Evolutionary conservation across 2,797 vertebrate genomes (phyloP), one percentile per base, ranked within the genome.

Genomic region (Chelonia mydas): DNA sequence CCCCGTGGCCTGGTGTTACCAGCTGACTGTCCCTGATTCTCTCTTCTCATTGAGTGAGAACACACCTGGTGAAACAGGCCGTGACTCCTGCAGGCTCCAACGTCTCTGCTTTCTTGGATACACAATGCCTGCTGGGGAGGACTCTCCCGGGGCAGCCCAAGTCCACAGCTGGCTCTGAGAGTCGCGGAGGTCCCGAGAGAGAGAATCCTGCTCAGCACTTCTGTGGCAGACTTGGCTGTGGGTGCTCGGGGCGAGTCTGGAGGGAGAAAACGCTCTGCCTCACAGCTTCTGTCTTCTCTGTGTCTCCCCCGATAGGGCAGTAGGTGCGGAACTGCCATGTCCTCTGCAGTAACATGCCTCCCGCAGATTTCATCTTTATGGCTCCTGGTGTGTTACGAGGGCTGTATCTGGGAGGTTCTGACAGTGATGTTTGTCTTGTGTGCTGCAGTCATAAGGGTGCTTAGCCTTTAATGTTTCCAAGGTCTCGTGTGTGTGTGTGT

Each of bases 21-120:
- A 82, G 82, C 89, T 77, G 86, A 96, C 25, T 91, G 85, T 90
- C 91, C 92, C 81, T 89, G 89, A 90, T 94, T 95, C 92, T 96
- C 91, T 93, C 93, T 94, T 92, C 95, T 95, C 92, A 51, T 81
- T 84, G 90, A 81, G 90, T 86, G 84, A 90, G 91, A 97, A 96
- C 87, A 2, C 94, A 92, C 92, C 94, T 95, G 81, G 81, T 87
- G 96, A 96, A 97, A 97, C 96, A 96, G 93, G 90, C 94, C 85
- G 5, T 96, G 96, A 95, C 96, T 94, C 92, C 84, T 88, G 87
- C 91, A 90, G 83, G 93, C 92, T 86, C 95, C 90, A 3, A 21
- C 68, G 92, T 96, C 93, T 96, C 93, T 94, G 82, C 91, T 92
- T 93, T 83, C 90, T 87, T 23, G 93, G 96, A 83, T 90, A 92